A percentile compares a stretch with the other conserved stretches of the same genome.
Evolutionary conservation across 2,888 invertebrate species (phyloP).

Genomic region (Brenthis hecate): DNA sequence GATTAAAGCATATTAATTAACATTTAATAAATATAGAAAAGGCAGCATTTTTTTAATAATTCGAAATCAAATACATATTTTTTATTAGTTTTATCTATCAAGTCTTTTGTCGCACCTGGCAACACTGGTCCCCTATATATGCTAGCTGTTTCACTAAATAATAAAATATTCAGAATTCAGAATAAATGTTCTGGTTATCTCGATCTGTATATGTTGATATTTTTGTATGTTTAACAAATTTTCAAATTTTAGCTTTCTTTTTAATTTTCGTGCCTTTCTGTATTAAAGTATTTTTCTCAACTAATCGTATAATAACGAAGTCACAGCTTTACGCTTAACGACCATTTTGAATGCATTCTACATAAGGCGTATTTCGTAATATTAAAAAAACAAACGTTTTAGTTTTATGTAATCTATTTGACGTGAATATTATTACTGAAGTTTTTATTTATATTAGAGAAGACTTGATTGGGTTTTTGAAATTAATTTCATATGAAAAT

Average conservation of each 20-base stretch:
- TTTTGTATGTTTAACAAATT: conserved; percentile 7
- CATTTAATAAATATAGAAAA: conserved; percentile 4
- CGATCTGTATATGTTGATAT: conserved; percentile 34
- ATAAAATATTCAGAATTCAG: conserved; percentile 13
- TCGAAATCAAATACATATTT: not conserved
- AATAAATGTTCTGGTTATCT: conserved; percentile 21
- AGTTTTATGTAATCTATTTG: conserved; percentile 23
- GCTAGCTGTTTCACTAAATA: conserved; percentile 6
- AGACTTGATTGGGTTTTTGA: no score
- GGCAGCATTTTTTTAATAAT: not conserved
- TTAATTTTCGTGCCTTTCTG: conserved; percentile 21
- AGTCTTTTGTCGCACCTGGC: conserved; percentile 2
- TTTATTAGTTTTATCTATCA: not conserved
- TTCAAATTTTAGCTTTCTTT: conserved; percentile 19
- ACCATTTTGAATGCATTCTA: conserved; percentile 25
- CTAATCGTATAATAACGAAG: conserved; percentile 20
- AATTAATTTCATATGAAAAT: no score
- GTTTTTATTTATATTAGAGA: not conserved
- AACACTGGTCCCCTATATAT: conserved; percentile 18
- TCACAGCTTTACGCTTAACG: conserved; percentile 29
- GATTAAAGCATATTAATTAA: not conserved
- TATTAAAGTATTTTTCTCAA: conserved; percentile 18
- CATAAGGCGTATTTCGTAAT: conserved; percentile 17
- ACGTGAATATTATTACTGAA: not conserved
- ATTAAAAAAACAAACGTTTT: conserved; percentile 11